Evolutionary conservation across 2,888 invertebrate genomes (phyloP).

Genomic region (Dasypogon diadema): DNA sequence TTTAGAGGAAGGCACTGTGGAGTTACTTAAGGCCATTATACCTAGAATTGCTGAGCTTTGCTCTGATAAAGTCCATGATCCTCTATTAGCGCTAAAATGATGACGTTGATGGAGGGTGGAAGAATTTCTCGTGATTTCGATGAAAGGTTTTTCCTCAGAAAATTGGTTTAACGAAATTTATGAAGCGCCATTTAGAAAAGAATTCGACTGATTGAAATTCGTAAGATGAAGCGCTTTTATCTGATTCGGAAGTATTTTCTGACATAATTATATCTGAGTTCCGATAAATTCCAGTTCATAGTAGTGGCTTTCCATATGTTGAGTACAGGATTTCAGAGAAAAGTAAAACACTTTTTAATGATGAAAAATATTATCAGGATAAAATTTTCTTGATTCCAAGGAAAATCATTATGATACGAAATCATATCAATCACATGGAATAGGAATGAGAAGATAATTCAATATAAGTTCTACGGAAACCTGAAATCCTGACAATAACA

Average conservation of each 20-base stretch:
- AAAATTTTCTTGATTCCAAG: too few relatives aligned
- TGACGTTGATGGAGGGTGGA: background rate
- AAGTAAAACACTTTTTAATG: too few relatives aligned
- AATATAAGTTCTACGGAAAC: too few relatives aligned
- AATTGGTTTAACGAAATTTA: constrained; percentile 3
- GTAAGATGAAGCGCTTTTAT: background rate
- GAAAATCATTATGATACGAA: too few relatives aligned
- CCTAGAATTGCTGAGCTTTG: constrained; percentile 1
- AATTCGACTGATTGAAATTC: constrained; percentile 3
- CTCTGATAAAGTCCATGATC: constrained; percentile 3
- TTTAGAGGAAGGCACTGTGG: background rate
- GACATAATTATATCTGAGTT: too few relatives aligned
- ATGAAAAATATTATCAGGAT: too few relatives aligned
- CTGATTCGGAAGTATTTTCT: background rate
- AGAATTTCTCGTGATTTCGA: background rate
- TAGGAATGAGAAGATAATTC: too few relatives aligned
- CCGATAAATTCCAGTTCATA: too few relatives aligned
- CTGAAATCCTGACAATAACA: too few relatives aligned
- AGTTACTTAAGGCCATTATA: background rate
- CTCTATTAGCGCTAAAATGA: background rate
- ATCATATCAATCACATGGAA: too few relatives aligned
- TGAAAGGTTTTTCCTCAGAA: constrained; percentile 1
- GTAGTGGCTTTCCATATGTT: too few relatives aligned
- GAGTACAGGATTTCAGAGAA: too few relatives aligned
- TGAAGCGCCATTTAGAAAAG: background rate